These are phyloP conservation scores for Hyles vespertilio DNA, from an alignment of 1,140 invertebrate genomes.

Conservation along the genomic window DNA sequence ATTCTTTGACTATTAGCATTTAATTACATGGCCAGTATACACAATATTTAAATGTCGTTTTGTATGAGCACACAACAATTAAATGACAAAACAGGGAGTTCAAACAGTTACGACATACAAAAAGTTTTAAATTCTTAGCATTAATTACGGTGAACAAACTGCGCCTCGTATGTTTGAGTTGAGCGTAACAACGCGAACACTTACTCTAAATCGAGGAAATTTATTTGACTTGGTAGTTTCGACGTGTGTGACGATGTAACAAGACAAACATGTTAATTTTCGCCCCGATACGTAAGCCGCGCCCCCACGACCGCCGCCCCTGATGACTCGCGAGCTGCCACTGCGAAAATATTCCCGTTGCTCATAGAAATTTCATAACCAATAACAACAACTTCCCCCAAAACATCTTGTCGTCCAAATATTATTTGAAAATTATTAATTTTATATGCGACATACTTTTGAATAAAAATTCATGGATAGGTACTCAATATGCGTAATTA, in stretches of 20 bases:
- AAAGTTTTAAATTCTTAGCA: conserved; percentile 64
- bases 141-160: conserved; percentile 49
- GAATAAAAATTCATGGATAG: too few species aligned
- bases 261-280: conserved; percentile 74
- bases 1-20: too few species aligned
- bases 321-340: too few species aligned
- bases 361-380: too few species aligned
- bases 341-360: too few species aligned
- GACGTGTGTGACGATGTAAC: conserved; percentile 65
- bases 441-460: too few species aligned
- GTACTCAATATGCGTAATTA: too few species aligned
- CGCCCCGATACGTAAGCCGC: conserved; percentile 27
- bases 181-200: conserved; percentile 40
- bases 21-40: too few species aligned
- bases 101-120: conserved; percentile 4
- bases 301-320: conserved; percentile 7
- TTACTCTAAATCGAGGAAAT: conserved; percentile 65
- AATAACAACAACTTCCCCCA: too few species aligned
- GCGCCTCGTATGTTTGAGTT: conserved; percentile 22
- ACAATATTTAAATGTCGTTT: too few species aligned
- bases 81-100: neutral
- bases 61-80: neutral
- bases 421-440: too few species aligned
- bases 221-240: conserved; percentile 72
- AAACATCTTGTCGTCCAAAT: too few species aligned